Evolutionary conservation across 2,113 vertebrate species (phyloP).

Genomic region (Amblyornis subalaris): DNA sequence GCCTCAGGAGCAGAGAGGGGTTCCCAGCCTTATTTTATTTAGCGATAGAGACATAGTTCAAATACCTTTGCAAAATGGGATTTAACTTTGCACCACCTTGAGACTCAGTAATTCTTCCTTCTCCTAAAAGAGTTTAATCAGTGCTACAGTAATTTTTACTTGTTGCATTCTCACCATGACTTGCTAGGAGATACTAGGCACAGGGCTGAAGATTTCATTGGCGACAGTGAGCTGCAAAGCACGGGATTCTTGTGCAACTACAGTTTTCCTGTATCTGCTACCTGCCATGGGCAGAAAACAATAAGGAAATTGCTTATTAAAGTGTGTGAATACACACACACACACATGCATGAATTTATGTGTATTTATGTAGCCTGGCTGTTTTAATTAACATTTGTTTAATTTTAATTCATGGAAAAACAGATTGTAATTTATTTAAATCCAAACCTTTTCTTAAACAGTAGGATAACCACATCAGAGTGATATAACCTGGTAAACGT

Average conservation of each 20-base stretch:
- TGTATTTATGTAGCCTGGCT: not conserved
- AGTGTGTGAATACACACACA: not conserved
- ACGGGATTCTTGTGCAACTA: not conserved
- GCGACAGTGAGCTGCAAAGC: not conserved
- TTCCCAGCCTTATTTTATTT: not conserved
- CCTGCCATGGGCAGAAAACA: not conserved
- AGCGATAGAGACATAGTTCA: not conserved
- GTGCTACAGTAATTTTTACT: not conserved
- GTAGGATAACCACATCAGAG: not conserved
- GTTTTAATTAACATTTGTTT: not conserved
- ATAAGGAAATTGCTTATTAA: not conserved
- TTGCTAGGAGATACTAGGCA: not conserved
- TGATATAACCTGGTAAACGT: not conserved
- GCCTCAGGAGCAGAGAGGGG: not conserved
- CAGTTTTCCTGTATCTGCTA: not conserved
- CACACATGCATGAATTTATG: not conserved
- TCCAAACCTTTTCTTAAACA: not conserved
- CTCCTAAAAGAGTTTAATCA: not conserved
- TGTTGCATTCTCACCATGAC: not conserved
- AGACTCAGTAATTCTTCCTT: not conserved
- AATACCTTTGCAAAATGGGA: not conserved
- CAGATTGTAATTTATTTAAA: not conserved
- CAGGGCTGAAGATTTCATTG: not conserved
- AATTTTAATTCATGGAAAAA: not conserved
- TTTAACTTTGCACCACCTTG: not conserved